These are phyloP conservation scores for Sinelater perroti DNA, from an alignment of 2,888 invertebrate species.

Conservation along the genomic window DNA sequence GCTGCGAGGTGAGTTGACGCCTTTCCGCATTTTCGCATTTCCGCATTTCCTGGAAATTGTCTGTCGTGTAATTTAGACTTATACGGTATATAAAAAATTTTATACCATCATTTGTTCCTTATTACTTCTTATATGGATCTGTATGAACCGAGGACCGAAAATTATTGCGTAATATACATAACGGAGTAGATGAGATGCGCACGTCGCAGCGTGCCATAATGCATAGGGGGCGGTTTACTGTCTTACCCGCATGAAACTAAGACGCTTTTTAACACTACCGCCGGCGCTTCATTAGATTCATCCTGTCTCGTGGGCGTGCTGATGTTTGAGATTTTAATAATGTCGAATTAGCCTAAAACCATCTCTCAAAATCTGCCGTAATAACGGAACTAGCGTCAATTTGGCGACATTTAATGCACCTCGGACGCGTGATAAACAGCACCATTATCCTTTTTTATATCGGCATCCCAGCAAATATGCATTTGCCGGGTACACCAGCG, in stretches of 20 bases:
- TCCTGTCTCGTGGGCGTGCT: constrained; percentile 3
- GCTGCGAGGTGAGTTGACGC: constrained; percentile 76
- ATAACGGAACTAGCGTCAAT: no score
- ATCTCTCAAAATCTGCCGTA: no score
- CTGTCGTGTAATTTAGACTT: constrained; percentile 31
- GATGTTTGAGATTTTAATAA: background rate
- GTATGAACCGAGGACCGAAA: constrained; percentile 35
- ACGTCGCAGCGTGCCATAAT: constrained; percentile 41
- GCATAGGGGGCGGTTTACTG: constrained; percentile 49
- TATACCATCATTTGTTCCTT: constrained; percentile 45
- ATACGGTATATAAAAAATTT: constrained; percentile 40
- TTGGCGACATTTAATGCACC: background rate
- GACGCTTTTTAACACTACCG: constrained; percentile 30
- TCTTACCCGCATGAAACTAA: constrained; percentile 47
- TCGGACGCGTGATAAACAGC: background rate
- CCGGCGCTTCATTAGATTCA: constrained; percentile 16
- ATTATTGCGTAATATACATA: constrained; percentile 39
- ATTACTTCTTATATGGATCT: constrained; percentile 41
- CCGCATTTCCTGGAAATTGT: constrained; percentile 29
- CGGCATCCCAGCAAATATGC: constrained; percentile 7
- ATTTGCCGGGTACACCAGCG: constrained; percentile 3
- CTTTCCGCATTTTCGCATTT: no score
- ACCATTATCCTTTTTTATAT: constrained; percentile 2
- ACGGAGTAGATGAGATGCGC: constrained; percentile 32
- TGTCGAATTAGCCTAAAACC: background rate